phyloP scores from a whole-genome alignment of 2,888 invertebrate species.

The Caenorhabditis sp. region DNA sequence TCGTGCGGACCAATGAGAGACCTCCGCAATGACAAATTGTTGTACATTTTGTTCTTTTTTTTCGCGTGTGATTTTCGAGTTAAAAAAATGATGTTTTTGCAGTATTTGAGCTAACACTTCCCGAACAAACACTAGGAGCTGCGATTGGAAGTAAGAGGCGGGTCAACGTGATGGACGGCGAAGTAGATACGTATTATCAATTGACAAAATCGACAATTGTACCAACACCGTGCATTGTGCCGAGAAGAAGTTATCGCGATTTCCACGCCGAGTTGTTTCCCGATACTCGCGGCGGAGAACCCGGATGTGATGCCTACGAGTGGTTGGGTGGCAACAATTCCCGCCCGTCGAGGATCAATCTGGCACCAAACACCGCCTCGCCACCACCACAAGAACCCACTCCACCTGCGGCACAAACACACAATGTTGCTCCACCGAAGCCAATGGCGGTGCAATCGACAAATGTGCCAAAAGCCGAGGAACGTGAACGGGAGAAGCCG shows the following conservation, averaged over 20 bases:
- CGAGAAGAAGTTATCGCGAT: conserved; percentile 88
- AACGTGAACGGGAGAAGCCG: conserved; percentile 11
- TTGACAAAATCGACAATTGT: conserved; percentile 85
- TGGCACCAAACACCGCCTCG: conserved; percentile 38
- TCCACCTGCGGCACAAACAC: conserved; percentile 28
- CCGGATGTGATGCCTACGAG: conserved; percentile 81
- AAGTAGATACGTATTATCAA: conserved; percentile 89
- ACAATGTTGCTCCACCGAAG: conserved; percentile 3
- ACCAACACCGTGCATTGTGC: conserved; percentile 92
- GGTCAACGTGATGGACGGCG: conserved; percentile 85
- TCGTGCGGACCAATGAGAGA: too few relatives aligned
- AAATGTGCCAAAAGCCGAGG: not conserved
- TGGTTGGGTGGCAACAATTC: conserved; percentile 84
- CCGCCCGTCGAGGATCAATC: conserved; percentile 57
- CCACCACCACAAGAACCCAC: conserved; percentile 57
- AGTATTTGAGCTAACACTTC: conserved; percentile 82
- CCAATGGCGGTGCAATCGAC: conserved; percentile 23
- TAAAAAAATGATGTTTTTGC: conserved; percentile 9
- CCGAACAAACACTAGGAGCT: conserved; percentile 88
- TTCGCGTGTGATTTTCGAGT: not conserved
- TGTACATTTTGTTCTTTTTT: too few relatives aligned
- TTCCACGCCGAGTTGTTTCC: conserved; percentile 94
- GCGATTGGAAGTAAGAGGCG: conserved; percentile 90
- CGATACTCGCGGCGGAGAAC: conserved; percentile 83
- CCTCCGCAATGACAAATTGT: too few relatives aligned